Evolutionary conservation across 2,888 invertebrate genomes (phyloP).

Genomic region (Nasonia oneida): DNA sequence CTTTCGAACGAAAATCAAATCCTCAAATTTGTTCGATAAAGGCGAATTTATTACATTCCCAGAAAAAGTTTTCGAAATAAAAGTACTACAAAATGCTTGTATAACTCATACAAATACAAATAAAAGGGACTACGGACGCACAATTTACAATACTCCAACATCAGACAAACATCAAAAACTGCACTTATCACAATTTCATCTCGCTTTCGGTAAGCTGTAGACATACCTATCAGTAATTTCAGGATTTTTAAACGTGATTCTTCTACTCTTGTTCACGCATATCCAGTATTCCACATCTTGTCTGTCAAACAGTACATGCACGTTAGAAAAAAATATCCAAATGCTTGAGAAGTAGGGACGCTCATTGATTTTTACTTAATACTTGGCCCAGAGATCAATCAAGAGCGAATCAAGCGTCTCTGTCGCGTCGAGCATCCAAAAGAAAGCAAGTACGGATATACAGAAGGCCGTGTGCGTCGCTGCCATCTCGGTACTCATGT

Average conservation of each 20-base stretch:
- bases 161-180: background rate
- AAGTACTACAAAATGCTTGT: slow-evolving; percentile 1
- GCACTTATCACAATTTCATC: background rate
- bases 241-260: slow-evolving; percentile 69
- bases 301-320: slow-evolving; percentile 9
- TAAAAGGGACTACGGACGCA: background rate
- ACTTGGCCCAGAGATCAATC: slow-evolving; percentile 72
- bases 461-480: slow-evolving; percentile 70
- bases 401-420: slow-evolving; percentile 75
- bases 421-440: slow-evolving; percentile 78
- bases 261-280: slow-evolving; percentile 47
- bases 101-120: background rate
- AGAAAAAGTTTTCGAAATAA: slow-evolving; percentile 12
- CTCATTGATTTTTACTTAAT: slow-evolving; percentile 55
- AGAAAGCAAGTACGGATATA: slow-evolving; percentile 73
- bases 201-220: slow-evolving; percentile 56
- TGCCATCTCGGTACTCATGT: slow-evolving; percentile 71
- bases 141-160: background rate
- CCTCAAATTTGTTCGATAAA: background rate
- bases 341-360: background rate
- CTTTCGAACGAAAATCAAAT: background rate
- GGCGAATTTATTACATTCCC: background rate
- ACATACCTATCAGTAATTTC: slow-evolving; percentile 67
- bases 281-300: background rate
- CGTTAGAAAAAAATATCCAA: background rate